Base-by-base conservation (phyloP, 2,888 invertebrate genomes). In the Tigriopus californicus region DNA sequence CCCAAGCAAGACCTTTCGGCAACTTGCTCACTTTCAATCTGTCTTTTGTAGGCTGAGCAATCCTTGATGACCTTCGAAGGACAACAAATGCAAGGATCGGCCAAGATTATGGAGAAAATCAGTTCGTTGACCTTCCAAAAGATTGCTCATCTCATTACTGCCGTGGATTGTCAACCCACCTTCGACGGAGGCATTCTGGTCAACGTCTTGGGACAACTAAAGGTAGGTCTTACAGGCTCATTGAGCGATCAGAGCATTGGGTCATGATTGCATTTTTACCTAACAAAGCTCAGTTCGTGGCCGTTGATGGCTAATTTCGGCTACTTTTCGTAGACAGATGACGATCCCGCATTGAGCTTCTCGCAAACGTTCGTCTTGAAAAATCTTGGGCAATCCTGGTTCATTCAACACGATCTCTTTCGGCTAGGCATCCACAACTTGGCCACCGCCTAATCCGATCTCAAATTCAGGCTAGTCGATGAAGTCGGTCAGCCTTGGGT, bases 61-160 rank as follows among this genome's bases (percentile, higher is more conserved):
- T 90, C 90, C 11, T 86, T 91, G 71, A 91, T 94, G 92, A 87
- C 91, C 47, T 94, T 95, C 74, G 94, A 94, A 76, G 94, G 92
- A 61, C 79, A 82, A 63, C 91, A 91, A 24, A 53, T 59, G 52
- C 59, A 59, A 74, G 94, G 94, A 70, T 82, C 88, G 66, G 79
- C 81, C 64, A 90, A 90, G 77, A 94, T 94, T 67, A 85, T 92
- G 82, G 90, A 91, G 76, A 94, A 92, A 76, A 77, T 94, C 64
- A 77, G 92, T 90, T 80, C 82, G 70, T 77, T 95, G 72, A 78
- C 83, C 64, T 94, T 95, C 77, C 86, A 88, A 79, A 87, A 86
- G 76, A 94, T 95, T 68, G 82, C 82, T 71, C 82, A 94, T 72
- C 79, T 82, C 68, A 82, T 95, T 70, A 94, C 95, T 61, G 84